Evolutionary conservation across 2,888 invertebrate species (phyloP).

Genomic region (Ochropleura leucogaster): DNA sequence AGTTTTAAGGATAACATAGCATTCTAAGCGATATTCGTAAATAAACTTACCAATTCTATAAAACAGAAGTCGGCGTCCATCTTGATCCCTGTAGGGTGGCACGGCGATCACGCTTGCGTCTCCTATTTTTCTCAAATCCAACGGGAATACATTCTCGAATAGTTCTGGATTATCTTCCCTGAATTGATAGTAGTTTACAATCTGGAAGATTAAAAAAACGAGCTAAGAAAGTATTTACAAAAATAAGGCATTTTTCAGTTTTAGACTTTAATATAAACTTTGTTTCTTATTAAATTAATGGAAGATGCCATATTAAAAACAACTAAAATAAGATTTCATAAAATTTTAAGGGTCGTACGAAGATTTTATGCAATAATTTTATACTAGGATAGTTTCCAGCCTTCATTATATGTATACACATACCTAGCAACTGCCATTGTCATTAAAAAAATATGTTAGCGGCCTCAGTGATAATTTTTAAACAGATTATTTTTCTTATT

Average conservation of each 20-base stretch:
- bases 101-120: constrained; percentile 93
- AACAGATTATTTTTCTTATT: neutral
- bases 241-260: neutral
- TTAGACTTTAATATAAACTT: neutral
- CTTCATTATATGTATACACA: neutral
- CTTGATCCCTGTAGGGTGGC: constrained; percentile 94
- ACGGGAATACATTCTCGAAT: constrained; percentile 92
- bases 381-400: neutral
- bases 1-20: neutral
- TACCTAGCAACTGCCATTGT: neutral
- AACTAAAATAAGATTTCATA: no score
- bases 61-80: constrained; percentile 93
- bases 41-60: constrained; percentile 92
- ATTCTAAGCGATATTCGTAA: neutral
- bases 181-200: constrained; percentile 94
- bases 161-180: constrained; percentile 93
- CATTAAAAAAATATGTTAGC: neutral
- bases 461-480: neutral
- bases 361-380: neutral
- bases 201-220: constrained; percentile 83
- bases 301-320: neutral
- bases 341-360: neutral
- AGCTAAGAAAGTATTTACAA: neutral
- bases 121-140: constrained; percentile 92
- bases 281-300: neutral